A percentile compares a stretch with the other conserved stretches of the same genome.
Conservation (phyloP, 1,140 invertebrate species). For the Eubasilissa regina region DNA sequence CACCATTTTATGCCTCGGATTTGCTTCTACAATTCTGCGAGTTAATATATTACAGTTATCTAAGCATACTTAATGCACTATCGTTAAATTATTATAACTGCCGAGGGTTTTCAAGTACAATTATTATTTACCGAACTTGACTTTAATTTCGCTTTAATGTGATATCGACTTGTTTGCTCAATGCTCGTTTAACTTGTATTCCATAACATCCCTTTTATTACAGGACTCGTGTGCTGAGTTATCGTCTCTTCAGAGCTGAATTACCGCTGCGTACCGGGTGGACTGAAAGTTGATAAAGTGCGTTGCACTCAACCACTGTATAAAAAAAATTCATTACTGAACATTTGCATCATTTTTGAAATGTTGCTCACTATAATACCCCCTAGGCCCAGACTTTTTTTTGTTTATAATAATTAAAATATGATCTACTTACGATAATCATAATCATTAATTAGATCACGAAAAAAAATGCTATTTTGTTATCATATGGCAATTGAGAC, state of each 20-base stretch:
- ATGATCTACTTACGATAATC: no score
- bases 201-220: slow-evolving; percentile 32
- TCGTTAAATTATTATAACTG: slow-evolving; percentile 27
- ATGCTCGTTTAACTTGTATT: slow-evolving; percentile 14
- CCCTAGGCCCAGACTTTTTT: no score
- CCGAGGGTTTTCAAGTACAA: background rate
- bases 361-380: no score
- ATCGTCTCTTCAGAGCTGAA: no score
- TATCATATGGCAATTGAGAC: no score
- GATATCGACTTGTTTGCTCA: slow-evolving; percentile 37
- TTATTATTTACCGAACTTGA: slow-evolving; percentile 24
- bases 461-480: no score
- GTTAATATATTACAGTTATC: slow-evolving; percentile 39
- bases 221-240: background rate
- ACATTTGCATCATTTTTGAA: no score
- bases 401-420: no score
- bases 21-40: slow-evolving; percentile 8
- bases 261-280: no score
- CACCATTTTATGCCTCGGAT: slow-evolving; percentile 20
- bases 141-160: slow-evolving; percentile 43
- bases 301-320: background rate
- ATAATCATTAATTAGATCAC: no score
- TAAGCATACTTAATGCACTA: slow-evolving; percentile 32
- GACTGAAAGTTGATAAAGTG: background rate
- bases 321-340: background rate